Percentiles rank a stretch among this genome's conserved stretches.
phyloP scores from a whole-genome alignment of 2,888 invertebrate genomes.

The Lomographa bimaculata region DNA sequence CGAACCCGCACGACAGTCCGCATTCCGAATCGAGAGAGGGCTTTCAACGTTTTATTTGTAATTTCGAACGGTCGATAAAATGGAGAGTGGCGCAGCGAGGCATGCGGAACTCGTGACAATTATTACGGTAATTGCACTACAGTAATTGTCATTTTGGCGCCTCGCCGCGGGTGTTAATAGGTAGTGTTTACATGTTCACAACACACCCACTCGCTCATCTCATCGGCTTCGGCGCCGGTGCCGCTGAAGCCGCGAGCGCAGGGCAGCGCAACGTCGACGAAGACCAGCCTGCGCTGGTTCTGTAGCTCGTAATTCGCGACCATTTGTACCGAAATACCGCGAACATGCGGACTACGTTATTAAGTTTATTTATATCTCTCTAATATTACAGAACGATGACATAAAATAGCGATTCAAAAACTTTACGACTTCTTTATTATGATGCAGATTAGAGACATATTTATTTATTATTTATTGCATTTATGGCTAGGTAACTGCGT shows the following conservation, averaged over 20 bases:
- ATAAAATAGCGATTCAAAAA: slow-evolving; percentile 16
- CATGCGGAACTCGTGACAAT: slow-evolving; percentile 7
- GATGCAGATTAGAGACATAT: too few species aligned
- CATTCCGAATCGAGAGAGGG: too few species aligned
- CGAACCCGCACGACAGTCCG: too few species aligned
- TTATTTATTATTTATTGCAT: too few species aligned
- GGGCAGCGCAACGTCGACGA: background rate
- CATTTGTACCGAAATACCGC: slow-evolving; percentile 34
- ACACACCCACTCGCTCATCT: slow-evolving; percentile 11
- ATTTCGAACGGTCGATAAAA: slow-evolving; percentile 1
- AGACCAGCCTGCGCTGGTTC: slow-evolving; percentile 17
- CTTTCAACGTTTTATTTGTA: too few species aligned
- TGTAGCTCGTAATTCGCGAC: slow-evolving; percentile 18
- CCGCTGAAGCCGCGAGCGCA: background rate
- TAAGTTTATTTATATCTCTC: slow-evolving; percentile 41
- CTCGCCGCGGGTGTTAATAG: slow-evolving; percentile 41
- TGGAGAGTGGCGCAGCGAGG: too few species aligned
- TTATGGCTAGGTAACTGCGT: too few species aligned
- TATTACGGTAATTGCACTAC: slow-evolving; percentile 35
- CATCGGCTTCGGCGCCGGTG: too few species aligned
- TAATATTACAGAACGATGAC: slow-evolving; percentile 40
- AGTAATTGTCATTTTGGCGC: slow-evolving; percentile 43
- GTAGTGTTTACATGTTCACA: slow-evolving; percentile 42
- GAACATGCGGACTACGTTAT: slow-evolving; percentile 37
- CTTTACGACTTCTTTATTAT: slow-evolving; percentile 20